Percentiles rank a stretch among this genome's conserved stretches.
These are phyloP conservation scores for Mus spicilegus DNA, from an alignment of 2,113 vertebrate genomes.

Conservation along the genomic window DNA sequence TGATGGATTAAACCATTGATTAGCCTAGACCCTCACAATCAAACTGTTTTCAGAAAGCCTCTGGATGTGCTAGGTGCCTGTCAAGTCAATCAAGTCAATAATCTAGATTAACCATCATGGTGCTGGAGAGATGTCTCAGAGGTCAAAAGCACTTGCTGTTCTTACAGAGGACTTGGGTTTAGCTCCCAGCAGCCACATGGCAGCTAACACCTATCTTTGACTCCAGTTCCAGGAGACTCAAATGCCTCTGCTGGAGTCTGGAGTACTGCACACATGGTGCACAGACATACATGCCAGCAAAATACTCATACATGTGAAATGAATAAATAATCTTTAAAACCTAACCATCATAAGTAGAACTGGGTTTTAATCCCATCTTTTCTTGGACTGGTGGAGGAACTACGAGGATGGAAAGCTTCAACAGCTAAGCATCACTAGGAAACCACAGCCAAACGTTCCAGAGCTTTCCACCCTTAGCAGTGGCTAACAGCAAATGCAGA, in stretches of 20 bases:
- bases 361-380: not conserved
- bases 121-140: not conserved
- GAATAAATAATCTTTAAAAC: not conserved
- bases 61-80: no score
- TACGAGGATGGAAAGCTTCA: conserved; percentile 47
- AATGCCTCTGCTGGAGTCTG: no score
- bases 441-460: not conserved
- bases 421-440: not conserved
- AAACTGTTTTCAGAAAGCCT: not conserved
- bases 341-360: not conserved
- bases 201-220: not conserved
- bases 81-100: not conserved
- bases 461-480: not conserved
- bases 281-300: not conserved
- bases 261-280: not conserved
- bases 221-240: not conserved
- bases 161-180: not conserved
- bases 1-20: not conserved
- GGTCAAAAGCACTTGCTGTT: not conserved
- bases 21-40: not conserved
- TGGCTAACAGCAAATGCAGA: not conserved
- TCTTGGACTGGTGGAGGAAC: not conserved
- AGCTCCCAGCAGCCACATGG: not conserved
- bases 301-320: not conserved
- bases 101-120: not conserved